A percentile compares a stretch with the other conserved stretches of the same genome.
These are phyloP conservation scores for Magallana gigas DNA, from an alignment of 1,140 invertebrate genomes.

Conservation along the genomic window DNA sequence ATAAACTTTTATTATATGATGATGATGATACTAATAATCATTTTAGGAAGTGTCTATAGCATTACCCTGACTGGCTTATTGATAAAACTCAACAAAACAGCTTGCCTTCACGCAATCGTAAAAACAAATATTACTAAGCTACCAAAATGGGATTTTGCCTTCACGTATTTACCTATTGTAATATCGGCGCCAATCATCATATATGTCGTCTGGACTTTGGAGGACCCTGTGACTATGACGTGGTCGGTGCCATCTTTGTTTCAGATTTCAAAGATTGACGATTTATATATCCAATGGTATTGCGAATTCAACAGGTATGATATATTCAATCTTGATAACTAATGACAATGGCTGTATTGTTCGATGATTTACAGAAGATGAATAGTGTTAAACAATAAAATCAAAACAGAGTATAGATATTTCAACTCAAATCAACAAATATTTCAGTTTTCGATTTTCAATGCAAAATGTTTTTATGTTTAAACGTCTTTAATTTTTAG, in stretches of 20 bases:
- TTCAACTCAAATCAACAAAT: no score
- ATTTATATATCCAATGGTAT: slow-evolving; percentile 28
- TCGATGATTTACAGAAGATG: neutral
- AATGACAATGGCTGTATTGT: neutral
- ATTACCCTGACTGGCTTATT: slow-evolving; percentile 16
- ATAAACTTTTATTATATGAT: no score
- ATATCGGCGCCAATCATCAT: slow-evolving; percentile 18
- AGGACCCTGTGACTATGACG: neutral
- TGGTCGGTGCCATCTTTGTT: slow-evolving; percentile 29
- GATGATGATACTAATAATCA: neutral
- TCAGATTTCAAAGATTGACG: slow-evolving; percentile 38
- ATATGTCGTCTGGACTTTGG: slow-evolving; percentile 11
- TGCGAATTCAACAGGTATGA: slow-evolving; percentile 38
- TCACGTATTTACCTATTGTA: slow-evolving; percentile 40
- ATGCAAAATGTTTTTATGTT: neutral
- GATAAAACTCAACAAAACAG: slow-evolving; percentile 48
- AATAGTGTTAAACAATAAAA: no score
- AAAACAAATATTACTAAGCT: slow-evolving; percentile 12
- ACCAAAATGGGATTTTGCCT: slow-evolving; percentile 43
- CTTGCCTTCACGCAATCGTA: slow-evolving; percentile 29
- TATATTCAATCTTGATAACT: neutral
- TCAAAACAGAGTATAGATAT: no score
- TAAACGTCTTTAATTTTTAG: neutral
- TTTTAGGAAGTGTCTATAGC: slow-evolving; percentile 29
- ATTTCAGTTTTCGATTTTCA: neutral